phyloP scores from a whole-genome alignment of 2,113 vertebrate genomes.

The Phyllostomus hastatus region DNA sequence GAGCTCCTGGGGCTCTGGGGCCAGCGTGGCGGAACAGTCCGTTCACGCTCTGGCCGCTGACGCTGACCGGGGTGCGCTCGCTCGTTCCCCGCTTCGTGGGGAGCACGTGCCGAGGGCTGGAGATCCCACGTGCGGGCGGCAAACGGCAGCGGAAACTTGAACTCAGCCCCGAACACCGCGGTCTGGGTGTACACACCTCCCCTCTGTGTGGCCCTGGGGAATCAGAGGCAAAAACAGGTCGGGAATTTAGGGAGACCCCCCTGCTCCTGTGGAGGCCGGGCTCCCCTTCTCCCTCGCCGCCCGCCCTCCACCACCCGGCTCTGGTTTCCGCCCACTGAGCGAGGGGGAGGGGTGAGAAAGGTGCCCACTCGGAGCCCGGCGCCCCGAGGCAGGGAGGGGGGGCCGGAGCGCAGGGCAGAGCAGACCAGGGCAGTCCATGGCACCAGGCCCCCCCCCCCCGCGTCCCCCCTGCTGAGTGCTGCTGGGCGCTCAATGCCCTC shows the following conservation, averaged over 20 bases:
- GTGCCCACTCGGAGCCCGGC: background rate
- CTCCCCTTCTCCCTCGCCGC: background rate
- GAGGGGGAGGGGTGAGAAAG: background rate
- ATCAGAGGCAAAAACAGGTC: background rate
- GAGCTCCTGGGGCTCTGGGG: background rate
- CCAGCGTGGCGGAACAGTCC: too few species aligned
- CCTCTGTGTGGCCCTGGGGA: background rate
- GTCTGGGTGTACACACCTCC: too few species aligned
- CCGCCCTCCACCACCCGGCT: too few species aligned
- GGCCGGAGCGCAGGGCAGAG: too few species aligned
- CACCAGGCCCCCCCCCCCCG: too few species aligned
- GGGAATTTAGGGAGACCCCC: background rate
- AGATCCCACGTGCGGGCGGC: too few species aligned
- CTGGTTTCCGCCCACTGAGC: background rate
- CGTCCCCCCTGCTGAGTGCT: too few species aligned
- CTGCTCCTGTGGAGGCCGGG: too few species aligned
- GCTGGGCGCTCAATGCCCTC: fast-evolving
- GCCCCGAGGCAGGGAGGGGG: background rate
- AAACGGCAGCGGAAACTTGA: background rate
- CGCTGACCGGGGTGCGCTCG: fast-evolving
- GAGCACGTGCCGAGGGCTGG: background rate
- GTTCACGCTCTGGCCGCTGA: fast-evolving
- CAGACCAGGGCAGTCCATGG: background rate
- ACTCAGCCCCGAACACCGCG: fast-evolving
- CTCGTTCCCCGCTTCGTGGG: fast-evolving